phyloP scores from a whole-genome alignment of 2,797 vertebrate species.

The Gila robusta region DNA sequence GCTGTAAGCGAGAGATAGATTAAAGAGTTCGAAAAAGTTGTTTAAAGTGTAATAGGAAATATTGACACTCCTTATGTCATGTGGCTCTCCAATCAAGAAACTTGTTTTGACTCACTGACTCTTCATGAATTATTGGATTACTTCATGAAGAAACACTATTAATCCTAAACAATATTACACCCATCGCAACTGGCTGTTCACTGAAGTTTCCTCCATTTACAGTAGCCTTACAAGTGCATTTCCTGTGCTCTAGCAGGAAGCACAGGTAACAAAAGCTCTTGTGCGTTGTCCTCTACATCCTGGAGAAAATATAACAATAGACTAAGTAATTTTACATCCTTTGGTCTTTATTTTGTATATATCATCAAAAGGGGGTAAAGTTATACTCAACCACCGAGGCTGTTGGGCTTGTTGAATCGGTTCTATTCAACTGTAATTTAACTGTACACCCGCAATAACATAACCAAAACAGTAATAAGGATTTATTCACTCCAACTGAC shows the following conservation, averaged over 20 bases:
- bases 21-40: not conserved
- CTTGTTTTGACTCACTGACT: not conserved
- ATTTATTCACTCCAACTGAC: conserved; percentile 18
- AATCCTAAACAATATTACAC: not conserved
- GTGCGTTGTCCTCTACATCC: conserved; percentile 64
- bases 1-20: not conserved
- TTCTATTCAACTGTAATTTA: conserved; percentile 11
- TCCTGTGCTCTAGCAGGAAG: conserved; percentile 64
- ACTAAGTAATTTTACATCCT: too few species aligned
- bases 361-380: not conserved
- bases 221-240: conserved; percentile 12
- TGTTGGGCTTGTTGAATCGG: conserved; percentile 7
- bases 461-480: conserved; percentile 6
- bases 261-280: conserved; percentile 59
- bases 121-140: not conserved
- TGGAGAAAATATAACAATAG: conserved; percentile 21
- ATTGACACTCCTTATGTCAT: not conserved
- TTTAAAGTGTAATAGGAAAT: not conserved
- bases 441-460: not conserved
- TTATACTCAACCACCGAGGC: not conserved
- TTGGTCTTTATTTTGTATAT: too few species aligned
- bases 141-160: not conserved
- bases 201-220: conserved; percentile 22
- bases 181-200: conserved; percentile 18
- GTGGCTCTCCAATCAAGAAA: not conserved